phyloP scores from a whole-genome alignment of 2,888 invertebrate genomes.

The Elegia similella region DNA sequence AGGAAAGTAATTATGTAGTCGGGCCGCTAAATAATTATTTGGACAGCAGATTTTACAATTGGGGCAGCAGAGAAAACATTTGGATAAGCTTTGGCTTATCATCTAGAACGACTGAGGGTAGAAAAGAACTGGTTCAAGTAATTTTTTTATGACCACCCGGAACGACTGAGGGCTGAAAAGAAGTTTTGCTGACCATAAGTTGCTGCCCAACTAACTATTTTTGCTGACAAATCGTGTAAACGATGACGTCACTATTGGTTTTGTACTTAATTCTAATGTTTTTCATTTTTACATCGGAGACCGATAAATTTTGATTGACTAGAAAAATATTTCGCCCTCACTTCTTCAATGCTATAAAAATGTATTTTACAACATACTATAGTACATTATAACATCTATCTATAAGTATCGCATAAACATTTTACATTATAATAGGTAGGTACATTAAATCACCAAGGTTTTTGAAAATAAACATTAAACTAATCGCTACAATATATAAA shows the following conservation, averaged over 20 bases:
- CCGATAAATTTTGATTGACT: conserved; percentile 20
- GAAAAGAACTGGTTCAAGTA: too few relatives aligned
- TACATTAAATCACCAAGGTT: conserved; percentile 14
- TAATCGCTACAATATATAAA: conserved; percentile 17
- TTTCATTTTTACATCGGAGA: conserved; percentile 20
- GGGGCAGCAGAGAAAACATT: too few relatives aligned
- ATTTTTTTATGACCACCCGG: too few relatives aligned
- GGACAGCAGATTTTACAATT: too few relatives aligned
- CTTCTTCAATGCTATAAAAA: conserved; percentile 17
- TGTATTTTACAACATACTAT: conserved; percentile 24
- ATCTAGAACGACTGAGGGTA: too few relatives aligned
- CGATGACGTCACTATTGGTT: conserved; percentile 2
- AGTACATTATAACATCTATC: conserved; percentile 25
- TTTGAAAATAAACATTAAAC: conserved; percentile 2
- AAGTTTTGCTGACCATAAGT: too few relatives aligned
- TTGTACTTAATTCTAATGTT: conserved; percentile 23
- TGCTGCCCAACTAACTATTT: too few relatives aligned
- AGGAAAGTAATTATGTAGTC: too few relatives aligned
- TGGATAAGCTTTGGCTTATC: too few relatives aligned
- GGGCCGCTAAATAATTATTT: too few relatives aligned
- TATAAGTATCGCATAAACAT: conserved; percentile 25
- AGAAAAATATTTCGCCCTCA: conserved; percentile 27
- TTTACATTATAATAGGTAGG: conserved; percentile 14
- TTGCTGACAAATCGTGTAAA: neutral
- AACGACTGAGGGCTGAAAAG: too few relatives aligned